Base-by-base conservation (phyloP, 2,113 vertebrate genomes). In the Zosterops japonicus region DNA sequence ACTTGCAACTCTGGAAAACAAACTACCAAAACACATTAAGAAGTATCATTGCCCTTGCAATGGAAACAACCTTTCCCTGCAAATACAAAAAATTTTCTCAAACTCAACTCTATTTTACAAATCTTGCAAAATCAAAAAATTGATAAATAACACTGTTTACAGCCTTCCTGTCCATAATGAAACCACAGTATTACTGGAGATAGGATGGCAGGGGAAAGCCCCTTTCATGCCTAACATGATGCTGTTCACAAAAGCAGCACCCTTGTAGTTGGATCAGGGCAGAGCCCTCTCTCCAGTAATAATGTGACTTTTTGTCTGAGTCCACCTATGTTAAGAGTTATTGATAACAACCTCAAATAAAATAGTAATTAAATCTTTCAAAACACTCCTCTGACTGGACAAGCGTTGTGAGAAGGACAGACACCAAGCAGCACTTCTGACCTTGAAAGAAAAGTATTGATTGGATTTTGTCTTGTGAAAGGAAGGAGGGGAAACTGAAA, bases 381-480 rank as follows among this genome's bases (percentile, higher is more conserved):
- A 82, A 96, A 89, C 42, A 76, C 22, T 67, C 5, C 20, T 44
- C 14, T 23, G 47, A 27, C 25, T 60, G 63, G 31, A 14, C 10
- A 79, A 83, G 27, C 20, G 53, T 41, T 87, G 61, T 77, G 61
- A 74, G 75, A 88, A 95, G 81, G 87, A 89, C 76, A 72, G n/a
- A 79, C 16, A 50, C 63, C 52, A 92, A 85, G 91, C 31, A 94
- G 91, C 83, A 94, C 67, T 81, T 95, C 72, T 98, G 98, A 99
- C 99, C 98, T 99, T 99, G 98, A 98, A 95, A 97, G 95, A 94
- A 97, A 98, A 95, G 69, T 98, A 98, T 98, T 91, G 98, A 99
- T 98, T 60, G 65, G 93, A 87, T 89, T 97, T 97, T 96, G 90
- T 84, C 88, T 93, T 97, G 96, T 93, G 92, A 94, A 96, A 96